phyloP scores from a whole-genome alignment of 2,797 vertebrate species.

The Sciaenops ocellatus region DNA sequence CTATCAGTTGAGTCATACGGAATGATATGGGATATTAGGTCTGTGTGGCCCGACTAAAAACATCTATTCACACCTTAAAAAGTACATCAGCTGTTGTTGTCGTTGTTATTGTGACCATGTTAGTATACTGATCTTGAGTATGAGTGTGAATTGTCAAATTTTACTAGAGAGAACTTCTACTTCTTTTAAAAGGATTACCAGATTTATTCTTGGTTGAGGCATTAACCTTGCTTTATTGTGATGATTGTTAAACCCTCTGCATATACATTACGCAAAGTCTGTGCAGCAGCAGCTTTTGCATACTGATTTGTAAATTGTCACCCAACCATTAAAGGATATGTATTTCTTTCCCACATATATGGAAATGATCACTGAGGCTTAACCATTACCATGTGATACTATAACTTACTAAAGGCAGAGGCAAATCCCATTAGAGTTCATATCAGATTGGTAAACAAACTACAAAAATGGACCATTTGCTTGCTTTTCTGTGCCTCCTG shows the following conservation, averaged over 20 bases:
- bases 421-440: background rate
- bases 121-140: too few relatives aligned
- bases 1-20: too few relatives aligned
- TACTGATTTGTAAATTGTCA: slow-evolving; percentile 56
- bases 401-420: slow-evolving; percentile 25
- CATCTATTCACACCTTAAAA: too few relatives aligned
- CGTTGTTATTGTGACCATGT: too few relatives aligned
- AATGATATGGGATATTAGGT: too few relatives aligned
- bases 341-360: slow-evolving; percentile 33
- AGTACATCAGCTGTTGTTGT: too few relatives aligned
- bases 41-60: too few relatives aligned
- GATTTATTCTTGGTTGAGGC: background rate
- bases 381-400: background rate
- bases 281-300: slow-evolving; percentile 58
- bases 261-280: background rate
- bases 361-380: slow-evolving; percentile 50
- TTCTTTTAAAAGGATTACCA: background rate
- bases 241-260: background rate
- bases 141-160: background rate
- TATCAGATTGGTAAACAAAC: background rate
- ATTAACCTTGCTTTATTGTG: slow-evolving; percentile 1
- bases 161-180: too few relatives aligned
- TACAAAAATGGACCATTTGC: slow-evolving; percentile 56
- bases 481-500: slow-evolving; percentile 52
- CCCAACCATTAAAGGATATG: slow-evolving; percentile 33